Base-by-base conservation (phyloP, 2,113 vertebrate species). In the Spheniscus mendiculus region DNA sequence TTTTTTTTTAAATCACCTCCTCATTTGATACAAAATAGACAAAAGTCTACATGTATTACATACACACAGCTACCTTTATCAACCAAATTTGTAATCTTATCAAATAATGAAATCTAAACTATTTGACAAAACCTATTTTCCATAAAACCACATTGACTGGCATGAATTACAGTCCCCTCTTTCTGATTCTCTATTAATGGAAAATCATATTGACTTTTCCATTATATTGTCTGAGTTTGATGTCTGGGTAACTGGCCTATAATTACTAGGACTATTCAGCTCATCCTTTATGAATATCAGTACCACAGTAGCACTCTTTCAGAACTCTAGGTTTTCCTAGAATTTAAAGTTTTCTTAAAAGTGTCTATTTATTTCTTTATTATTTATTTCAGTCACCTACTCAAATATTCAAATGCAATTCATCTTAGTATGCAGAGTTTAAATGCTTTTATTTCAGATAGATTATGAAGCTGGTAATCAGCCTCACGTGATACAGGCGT, bases 71-170 rank as follows among this genome's bases (percentile, higher is more conserved):
- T 69, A 66, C 52, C 3, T 91, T 89, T 94, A 73, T 77, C 66
- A 73, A 73, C 3, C 3, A 83, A 86, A 91, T 58, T 81, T 93
- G 12, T 84, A 70, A 74, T 78, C 72, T 94, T 94, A 89, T 95
- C 81, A 93, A 93, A 96, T 89, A 96, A 95, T 93, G 80, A 87
- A 93, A 96, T 91, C 83, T 89, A 58, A 91, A 73, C 50, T 89
- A 52, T 87, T 78, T 81, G 49, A 93, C 36, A 89, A 94, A 87
- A 66, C 9, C 5, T 55, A 58, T 91, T 96, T 94, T 87, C 55
- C 30, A 84, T 84, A 40, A 73, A 73, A 40, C 12, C 19, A 36
- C 69, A 62, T 84, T 70, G 72, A 81, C 63, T 81, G 32, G 2
- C 12, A 27, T 62, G 84, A 93, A 84, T 78, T 81, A 91, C 8